A percentile compares a stretch with the other conserved stretches of the same genome.
phyloP scores from a whole-genome alignment of 92 coral and sea anemone genomes.

The Phenganax subtilis region DNA sequence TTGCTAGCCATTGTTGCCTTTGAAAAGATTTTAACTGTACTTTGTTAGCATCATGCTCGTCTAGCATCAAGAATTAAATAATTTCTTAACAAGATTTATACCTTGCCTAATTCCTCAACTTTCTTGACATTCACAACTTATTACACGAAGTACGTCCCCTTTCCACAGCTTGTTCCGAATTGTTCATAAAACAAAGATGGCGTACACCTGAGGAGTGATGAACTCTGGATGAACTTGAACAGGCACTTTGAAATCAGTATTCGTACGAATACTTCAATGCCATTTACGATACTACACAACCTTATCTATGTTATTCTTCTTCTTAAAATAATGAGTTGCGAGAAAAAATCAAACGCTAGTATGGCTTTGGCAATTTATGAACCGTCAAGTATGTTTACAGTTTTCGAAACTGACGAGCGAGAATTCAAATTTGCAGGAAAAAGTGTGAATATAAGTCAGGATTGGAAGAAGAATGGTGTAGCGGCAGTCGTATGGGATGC shows the following conservation, averaged over 20 bases:
- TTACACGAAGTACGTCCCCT: background rate
- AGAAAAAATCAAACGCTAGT: slow-evolving; percentile 6
- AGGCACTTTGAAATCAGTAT: background rate
- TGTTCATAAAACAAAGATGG: slow-evolving; percentile 15
- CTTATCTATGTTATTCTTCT: background rate
- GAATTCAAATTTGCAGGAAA: slow-evolving; percentile 73
- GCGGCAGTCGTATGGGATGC: slow-evolving; percentile 99
- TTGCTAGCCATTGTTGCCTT: background rate
- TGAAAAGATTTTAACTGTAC: background rate
- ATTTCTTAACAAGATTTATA: background rate
- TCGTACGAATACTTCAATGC: background rate
- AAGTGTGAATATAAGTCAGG: slow-evolving; percentile 64
- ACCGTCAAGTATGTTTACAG: slow-evolving; percentile 57
- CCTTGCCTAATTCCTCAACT: background rate
- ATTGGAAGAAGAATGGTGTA: slow-evolving; percentile 89
- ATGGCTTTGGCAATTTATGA: slow-evolving; percentile 79
- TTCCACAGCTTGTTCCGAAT: background rate
- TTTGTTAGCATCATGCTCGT: background rate
- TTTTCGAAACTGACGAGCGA: slow-evolving; percentile 62
- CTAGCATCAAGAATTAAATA: background rate
- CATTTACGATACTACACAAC: background rate
- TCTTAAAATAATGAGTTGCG: background rate
- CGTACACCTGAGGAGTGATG: background rate
- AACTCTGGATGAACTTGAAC: background rate
- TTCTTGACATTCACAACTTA: too few species aligned